Conservation (phyloP, 2,797 vertebrate species). For the Melanitta fusca region DNA sequence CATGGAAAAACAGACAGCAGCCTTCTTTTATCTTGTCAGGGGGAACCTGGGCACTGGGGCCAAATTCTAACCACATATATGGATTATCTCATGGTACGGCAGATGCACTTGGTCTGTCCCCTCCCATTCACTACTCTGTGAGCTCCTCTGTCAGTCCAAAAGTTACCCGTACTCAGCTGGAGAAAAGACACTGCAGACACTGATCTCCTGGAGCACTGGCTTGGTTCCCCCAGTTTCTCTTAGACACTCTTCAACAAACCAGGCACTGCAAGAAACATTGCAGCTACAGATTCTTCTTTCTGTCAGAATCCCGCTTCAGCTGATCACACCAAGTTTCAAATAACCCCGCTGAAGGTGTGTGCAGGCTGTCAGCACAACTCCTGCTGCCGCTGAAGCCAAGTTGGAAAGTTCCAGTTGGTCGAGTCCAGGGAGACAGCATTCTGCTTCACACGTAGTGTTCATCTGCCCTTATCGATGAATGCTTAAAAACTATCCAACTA, state of each 20-base stretch:
- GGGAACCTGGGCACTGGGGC: no score
- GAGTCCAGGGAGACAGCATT: neutral
- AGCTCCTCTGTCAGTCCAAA: neutral
- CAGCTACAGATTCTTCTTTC: neutral
- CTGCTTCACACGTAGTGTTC: neutral
- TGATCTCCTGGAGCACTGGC: neutral
- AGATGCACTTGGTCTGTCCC: neutral
- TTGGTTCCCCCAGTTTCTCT: neutral
- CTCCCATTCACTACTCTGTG: neutral
- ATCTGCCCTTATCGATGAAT: neutral
- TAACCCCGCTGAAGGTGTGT: neutral
- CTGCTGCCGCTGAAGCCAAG: neutral
- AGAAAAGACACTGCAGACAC: neutral
- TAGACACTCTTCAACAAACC: neutral
- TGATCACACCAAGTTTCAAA: neutral
- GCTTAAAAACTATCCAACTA: neutral
- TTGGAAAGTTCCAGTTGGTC: neutral
- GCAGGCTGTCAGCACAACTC: neutral
- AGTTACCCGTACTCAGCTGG: neutral
- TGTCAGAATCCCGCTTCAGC: neutral
- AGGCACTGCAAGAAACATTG: neutral
- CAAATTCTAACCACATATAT: neutral
- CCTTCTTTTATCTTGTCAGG: neutral
- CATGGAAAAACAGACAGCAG: neutral
- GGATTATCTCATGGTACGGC: neutral